Conservation (phyloP, 1,140 invertebrate species). For the Dinoponera quadriceps region DNA sequence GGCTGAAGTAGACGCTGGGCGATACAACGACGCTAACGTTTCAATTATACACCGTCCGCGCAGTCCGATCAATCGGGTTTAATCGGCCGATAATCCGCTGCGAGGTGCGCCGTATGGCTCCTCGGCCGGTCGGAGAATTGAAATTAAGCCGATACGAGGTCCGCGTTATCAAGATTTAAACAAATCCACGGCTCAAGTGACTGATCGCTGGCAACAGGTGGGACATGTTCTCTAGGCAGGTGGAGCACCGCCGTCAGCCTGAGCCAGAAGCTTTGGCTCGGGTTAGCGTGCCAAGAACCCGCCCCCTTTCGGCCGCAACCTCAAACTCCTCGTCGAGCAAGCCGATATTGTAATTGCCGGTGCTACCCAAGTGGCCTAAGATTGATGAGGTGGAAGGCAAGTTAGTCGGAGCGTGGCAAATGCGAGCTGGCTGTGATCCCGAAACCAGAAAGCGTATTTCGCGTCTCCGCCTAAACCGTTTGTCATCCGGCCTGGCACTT, state of each 20-base stretch:
- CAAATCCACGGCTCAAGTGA: constrained; percentile 81
- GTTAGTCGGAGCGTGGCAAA: constrained; percentile 80
- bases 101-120: constrained; percentile 70
- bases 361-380: constrained; percentile 82
- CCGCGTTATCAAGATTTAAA: constrained; percentile 81
- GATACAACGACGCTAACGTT: constrained; percentile 40
- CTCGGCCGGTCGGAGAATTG: constrained; percentile 66
- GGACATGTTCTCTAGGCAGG: constrained; percentile 78
- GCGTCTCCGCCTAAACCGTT: constrained; percentile 67
- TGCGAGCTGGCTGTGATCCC: constrained; percentile 75
- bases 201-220: constrained; percentile 84
- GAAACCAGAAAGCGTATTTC: constrained; percentile 74
- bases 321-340: constrained; percentile 83
- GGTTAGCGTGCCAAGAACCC: constrained; percentile 82
- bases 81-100: constrained; percentile 54
- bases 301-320: constrained; percentile 80
- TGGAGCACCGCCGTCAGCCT: constrained; percentile 77
- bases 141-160: constrained; percentile 75
- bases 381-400: constrained; percentile 84
- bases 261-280: constrained; percentile 74
- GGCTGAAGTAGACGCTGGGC: not conserved
- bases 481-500: constrained; percentile 60
- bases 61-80: constrained; percentile 27
- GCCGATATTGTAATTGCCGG: constrained; percentile 85
- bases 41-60: constrained; percentile 48